Conservation (phyloP, 2,113 vertebrate species). For the Larimichthys polyactis region DNA sequence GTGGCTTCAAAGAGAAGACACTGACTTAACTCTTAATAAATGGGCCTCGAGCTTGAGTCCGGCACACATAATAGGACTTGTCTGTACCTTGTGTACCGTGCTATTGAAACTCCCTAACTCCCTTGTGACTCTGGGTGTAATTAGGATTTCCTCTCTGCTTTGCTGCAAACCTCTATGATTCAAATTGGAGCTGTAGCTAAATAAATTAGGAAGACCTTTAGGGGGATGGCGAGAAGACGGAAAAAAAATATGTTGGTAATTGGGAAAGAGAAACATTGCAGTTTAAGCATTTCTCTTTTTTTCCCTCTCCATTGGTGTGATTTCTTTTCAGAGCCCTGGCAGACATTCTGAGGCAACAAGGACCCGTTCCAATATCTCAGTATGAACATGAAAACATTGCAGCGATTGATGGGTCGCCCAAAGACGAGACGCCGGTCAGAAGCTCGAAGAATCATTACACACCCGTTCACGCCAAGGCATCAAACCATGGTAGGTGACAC, state of each 20-base stretch:
- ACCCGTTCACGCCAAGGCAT: slow-evolving; percentile 89
- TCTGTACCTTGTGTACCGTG: slow-evolving; percentile 20
- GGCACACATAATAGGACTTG: slow-evolving; percentile 10
- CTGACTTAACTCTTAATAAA: slow-evolving; percentile 30
- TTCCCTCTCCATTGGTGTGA: neutral
- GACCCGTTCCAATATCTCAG: slow-evolving; percentile 92
- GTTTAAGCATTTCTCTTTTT: neutral
- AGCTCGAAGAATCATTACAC: slow-evolving; percentile 97
- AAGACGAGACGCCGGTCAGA: slow-evolving; percentile 94
- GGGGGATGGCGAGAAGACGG: neutral
- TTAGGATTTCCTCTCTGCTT: slow-evolving; percentile 53
- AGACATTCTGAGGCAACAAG: slow-evolving; percentile 97
- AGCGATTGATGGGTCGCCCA: slow-evolving; percentile 91
- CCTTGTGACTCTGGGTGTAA: slow-evolving; percentile 40
- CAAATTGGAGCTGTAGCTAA: slow-evolving; percentile 52
- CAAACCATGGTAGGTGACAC: slow-evolving; percentile 88
- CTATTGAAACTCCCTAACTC: slow-evolving; percentile 41
- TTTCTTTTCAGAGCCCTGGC: slow-evolving; percentile 91
- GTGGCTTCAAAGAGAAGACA: slow-evolving; percentile 14
- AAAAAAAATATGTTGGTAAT: slow-evolving; percentile 10
- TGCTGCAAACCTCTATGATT: slow-evolving; percentile 24
- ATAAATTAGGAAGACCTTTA: slow-evolving; percentile 49
- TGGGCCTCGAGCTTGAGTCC: slow-evolving; percentile 11
- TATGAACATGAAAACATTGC: slow-evolving; percentile 95
- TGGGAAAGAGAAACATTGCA: slow-evolving; percentile 12